These are phyloP conservation scores for Meiosimyza decipiens DNA, from an alignment of 2,888 invertebrate genomes.

Conservation along the genomic window DNA sequence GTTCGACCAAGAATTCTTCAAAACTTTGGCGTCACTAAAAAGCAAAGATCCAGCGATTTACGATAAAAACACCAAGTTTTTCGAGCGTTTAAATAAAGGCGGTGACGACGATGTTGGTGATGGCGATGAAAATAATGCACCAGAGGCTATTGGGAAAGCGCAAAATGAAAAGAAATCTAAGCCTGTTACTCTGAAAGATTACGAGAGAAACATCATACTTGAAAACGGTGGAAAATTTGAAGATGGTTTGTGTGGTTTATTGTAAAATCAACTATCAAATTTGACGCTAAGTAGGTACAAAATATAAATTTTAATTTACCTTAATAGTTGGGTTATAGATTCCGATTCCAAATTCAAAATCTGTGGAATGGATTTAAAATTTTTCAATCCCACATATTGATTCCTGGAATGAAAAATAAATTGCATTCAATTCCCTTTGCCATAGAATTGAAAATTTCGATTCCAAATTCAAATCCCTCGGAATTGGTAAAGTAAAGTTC, in stretches of 20 bases:
- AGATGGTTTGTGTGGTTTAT: slow-evolving; percentile 53
- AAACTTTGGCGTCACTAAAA: slow-evolving; percentile 86
- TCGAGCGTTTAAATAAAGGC: slow-evolving; percentile 67
- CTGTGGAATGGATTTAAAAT: background rate
- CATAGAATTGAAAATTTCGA: no score
- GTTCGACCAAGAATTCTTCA: slow-evolving; percentile 86
- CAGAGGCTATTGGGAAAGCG: background rate
- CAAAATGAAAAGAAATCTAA: slow-evolving; percentile 66
- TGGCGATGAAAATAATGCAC: background rate
- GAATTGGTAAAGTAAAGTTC: no score
- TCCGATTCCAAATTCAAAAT: no score
- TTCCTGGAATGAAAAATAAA: background rate
- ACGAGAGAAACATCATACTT: slow-evolving; percentile 79
- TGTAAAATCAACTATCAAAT: background rate
- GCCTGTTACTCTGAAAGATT: slow-evolving; percentile 79
- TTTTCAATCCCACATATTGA: no score
- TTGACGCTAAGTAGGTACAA: background rate
- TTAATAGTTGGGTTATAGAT: no score
- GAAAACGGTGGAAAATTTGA: slow-evolving; percentile 74
- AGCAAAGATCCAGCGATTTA: slow-evolving; percentile 91
- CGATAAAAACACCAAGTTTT: slow-evolving; percentile 79
- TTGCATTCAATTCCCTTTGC: no score
- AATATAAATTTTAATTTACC: no score
- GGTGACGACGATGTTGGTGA: slow-evolving; percentile 35
- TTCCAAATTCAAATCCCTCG: no score